phyloP scores from a whole-genome alignment of 1,140 invertebrate genomes.

The Trachymyrmex septentrionalis region DNA sequence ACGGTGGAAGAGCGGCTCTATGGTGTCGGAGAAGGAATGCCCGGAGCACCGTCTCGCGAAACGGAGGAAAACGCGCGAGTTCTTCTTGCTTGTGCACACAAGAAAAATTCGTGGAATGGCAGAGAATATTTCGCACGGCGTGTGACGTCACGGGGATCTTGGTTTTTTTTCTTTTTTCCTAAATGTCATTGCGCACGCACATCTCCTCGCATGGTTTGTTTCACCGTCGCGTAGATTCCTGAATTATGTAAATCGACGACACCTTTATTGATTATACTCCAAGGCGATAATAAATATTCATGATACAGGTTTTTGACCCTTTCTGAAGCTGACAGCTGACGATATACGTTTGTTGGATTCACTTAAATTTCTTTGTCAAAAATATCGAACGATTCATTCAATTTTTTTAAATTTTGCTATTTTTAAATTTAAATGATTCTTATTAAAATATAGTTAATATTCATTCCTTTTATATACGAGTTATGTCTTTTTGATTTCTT shows the following conservation, averaged over 20 bases:
- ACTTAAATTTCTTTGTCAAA: too few species aligned
- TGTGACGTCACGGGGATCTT: slow-evolving; percentile 2
- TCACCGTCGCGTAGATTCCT: not conserved
- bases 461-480: too few species aligned
- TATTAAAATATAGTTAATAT: too few species aligned
- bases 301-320: too few species aligned
- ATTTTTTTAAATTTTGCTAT: too few species aligned
- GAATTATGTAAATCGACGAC: not conserved
- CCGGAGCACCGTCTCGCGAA: not conserved
- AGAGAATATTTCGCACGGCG: not conserved
- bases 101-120: slow-evolving; percentile 13
- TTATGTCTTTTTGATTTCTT: too few species aligned
- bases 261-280: too few species aligned
- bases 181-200: slow-evolving; percentile 48
- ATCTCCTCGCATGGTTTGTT: not conserved
- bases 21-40: slow-evolving; percentile 3
- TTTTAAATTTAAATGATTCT: too few species aligned
- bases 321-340: too few species aligned
- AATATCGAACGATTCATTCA: too few species aligned
- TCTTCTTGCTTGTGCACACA: not conserved
- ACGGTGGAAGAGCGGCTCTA: slow-evolving; percentile 25
- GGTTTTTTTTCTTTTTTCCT: not conserved
- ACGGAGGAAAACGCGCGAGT: not conserved
- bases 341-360: too few species aligned
- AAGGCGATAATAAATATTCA: too few species aligned